Evolutionary conservation across 2,797 vertebrate genomes (phyloP).

Genomic region (Aeoliscus strigatus): DNA sequence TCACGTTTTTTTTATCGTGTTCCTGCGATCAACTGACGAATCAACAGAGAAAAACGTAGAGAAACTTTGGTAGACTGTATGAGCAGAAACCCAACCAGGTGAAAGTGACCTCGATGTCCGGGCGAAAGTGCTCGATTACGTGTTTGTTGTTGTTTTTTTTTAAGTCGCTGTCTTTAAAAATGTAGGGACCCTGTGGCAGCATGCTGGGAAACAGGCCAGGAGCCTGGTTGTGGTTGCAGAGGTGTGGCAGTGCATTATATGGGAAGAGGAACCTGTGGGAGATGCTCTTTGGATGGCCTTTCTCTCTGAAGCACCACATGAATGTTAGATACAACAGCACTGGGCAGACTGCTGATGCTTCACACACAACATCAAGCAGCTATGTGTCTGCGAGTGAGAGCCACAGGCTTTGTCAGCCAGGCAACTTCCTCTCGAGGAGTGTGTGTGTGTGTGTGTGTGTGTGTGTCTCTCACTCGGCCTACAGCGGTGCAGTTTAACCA

Average conservation of each 20-base stretch:
- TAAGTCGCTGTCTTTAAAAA: constrained; percentile 53
- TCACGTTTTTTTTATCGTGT: too few species aligned
- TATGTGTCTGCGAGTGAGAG: constrained; percentile 54
- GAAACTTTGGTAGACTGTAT: too few species aligned
- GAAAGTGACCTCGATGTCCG: too few species aligned
- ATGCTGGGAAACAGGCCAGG: constrained; percentile 23
- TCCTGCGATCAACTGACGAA: too few species aligned
- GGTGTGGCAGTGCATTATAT: constrained; percentile 54
- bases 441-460: constrained; percentile 6
- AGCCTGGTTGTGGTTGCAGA: constrained; percentile 25
- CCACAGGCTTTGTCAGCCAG: constrained; percentile 49
- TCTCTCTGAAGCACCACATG: constrained; percentile 53
- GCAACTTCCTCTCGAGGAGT: constrained; percentile 26
- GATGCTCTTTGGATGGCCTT: constrained; percentile 68
- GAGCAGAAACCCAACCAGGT: too few species aligned
- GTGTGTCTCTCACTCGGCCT: constrained; percentile 25
- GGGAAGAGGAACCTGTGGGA: constrained; percentile 48
- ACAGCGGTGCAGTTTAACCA: constrained; percentile 30
- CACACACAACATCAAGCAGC: constrained; percentile 33
- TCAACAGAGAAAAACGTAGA: too few species aligned
- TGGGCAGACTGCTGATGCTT: constrained; percentile 56
- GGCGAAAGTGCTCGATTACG: constrained; percentile 29
- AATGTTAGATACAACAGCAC: constrained; percentile 61
- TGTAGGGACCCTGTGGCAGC: constrained; percentile 24
- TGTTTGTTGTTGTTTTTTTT: constrained; percentile 21